phyloP scores from a whole-genome alignment of 2,797 vertebrate genomes.

The Clarias pachynema region DNA sequence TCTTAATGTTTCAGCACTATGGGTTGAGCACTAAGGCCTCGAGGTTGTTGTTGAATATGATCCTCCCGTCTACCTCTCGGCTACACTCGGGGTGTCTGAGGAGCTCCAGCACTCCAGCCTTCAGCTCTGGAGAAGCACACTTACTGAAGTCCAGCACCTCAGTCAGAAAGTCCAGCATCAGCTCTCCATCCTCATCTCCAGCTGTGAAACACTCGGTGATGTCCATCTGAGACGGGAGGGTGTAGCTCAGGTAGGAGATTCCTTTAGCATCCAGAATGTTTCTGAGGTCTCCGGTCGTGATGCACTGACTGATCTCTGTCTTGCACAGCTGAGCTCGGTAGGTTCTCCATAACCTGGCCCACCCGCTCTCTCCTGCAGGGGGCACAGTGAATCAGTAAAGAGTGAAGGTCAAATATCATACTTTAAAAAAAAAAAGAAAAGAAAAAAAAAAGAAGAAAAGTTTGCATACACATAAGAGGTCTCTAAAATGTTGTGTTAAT shows the following conservation, averaged over 20 bases:
- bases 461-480: too few relatives aligned
- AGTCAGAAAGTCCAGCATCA: conserved; percentile 91
- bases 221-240: conserved; percentile 84
- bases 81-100: conserved; percentile 83
- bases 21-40: conserved; percentile 78
- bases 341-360: conserved; percentile 83
- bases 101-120: conserved; percentile 74
- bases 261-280: conserved; percentile 74
- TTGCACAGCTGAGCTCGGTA: conserved; percentile 71
- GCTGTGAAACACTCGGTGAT: conserved; percentile 89
- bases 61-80: conserved; percentile 73
- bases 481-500: too few relatives aligned
- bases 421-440: too few relatives aligned
- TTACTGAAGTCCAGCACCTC: conserved; percentile 82
- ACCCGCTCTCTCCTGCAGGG: conserved; percentile 80
- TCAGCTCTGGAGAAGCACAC: conserved; percentile 81
- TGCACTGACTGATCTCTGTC: conserved; percentile 73
- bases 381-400: conserved; percentile 19
- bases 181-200: conserved; percentile 82
- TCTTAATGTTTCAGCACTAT: conserved; percentile 39
- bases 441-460: too few relatives aligned
- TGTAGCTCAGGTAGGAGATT: conserved; percentile 74
- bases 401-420: too few relatives aligned
- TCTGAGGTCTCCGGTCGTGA: conserved; percentile 78
- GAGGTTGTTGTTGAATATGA: conserved; percentile 87